Base-by-base conservation (phyloP, 53 echinoderm and acorn worm genomes). In the Luidia sarsii region DNA sequence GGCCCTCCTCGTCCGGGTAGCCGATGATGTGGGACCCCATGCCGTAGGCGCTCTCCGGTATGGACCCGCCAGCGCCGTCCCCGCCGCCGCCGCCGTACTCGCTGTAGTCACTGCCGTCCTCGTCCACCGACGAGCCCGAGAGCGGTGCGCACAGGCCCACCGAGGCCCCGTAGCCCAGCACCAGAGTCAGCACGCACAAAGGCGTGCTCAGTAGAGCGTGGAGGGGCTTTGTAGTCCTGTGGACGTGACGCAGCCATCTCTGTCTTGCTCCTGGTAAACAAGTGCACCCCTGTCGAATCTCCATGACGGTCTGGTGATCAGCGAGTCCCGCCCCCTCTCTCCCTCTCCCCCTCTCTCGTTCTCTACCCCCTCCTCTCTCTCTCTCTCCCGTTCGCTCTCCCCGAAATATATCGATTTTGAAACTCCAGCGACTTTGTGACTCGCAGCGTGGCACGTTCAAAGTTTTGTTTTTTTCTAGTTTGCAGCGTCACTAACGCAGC, bases 201-300 rank as follows among this genome's bases (percentile, higher is more conserved):
- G 75, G 75, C 8, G 60, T 75, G 75, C 43, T 75, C 59, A 75
- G 5, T 20, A 59, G 75, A 60, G 75, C 75, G 60, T 75, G 75
- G 46, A 75, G 60, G 24, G 61, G 31, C 32, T 59, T 60, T 75
- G 75, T 75, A 27, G 57, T 45, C 75, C 75, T 57, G 24, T 1
- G 23, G 1, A 67, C 25, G 41, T 11, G 6, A 1, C 39, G 20
- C 25, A 45, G 27, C 20, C 39, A 25, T 25, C 34, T 4, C 45
- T 27, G 36, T 22, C 41, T 43, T 7, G 43, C 20, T 23, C 27
- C 25, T 15, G 41, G 45, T 29, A 24, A 35, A 63, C 35, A 63
- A 1, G 63, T 36, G 31, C 63, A 36, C 7, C 29, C 18, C 34
- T 63, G 63, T 35, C n/a, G 33, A 16, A 16, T 63, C 35, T 34